Conservation (phyloP, 2,113 vertebrate genomes). For the Rana temporaria region DNA sequence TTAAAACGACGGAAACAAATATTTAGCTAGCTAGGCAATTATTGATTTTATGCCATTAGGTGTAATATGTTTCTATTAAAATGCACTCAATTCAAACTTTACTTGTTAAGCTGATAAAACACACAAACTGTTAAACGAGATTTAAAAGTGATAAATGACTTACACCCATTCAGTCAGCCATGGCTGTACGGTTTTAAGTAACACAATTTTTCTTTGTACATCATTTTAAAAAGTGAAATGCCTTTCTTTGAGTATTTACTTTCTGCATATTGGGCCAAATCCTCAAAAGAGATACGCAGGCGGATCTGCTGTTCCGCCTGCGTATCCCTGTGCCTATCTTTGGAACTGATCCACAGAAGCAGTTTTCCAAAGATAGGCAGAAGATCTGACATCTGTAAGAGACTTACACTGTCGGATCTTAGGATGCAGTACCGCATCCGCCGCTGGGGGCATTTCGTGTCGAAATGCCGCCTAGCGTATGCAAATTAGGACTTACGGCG, state of each 20-base stretch:
- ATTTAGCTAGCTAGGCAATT: slow-evolving; percentile 33
- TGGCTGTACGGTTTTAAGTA: slow-evolving; percentile 53
- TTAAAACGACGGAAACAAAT: slow-evolving; percentile 21
- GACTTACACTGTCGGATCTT: no score
- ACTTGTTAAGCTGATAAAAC: slow-evolving; percentile 53
- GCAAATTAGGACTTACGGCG: no score
- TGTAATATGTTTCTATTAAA: slow-evolving; percentile 55
- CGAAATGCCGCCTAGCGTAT: no score
- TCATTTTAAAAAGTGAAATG: slow-evolving; percentile 52
- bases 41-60: slow-evolving; percentile 51
- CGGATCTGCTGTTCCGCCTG: no score
- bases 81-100: slow-evolving; percentile 53
- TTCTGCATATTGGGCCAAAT: no score
- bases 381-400: no score
- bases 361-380: no score
- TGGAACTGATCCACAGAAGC: no score
- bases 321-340: no score
- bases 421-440: no score
- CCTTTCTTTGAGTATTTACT: slow-evolving; percentile 43
- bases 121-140: slow-evolving; percentile 49
- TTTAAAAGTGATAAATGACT: slow-evolving; percentile 54
- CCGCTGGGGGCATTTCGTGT: no score
- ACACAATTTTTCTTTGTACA: slow-evolving; percentile 51
- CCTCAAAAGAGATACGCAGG: no score
- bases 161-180: slow-evolving; percentile 47